Conservation (phyloP, 1,140 invertebrate species). For the Anadara kagoshimensis region DNA sequence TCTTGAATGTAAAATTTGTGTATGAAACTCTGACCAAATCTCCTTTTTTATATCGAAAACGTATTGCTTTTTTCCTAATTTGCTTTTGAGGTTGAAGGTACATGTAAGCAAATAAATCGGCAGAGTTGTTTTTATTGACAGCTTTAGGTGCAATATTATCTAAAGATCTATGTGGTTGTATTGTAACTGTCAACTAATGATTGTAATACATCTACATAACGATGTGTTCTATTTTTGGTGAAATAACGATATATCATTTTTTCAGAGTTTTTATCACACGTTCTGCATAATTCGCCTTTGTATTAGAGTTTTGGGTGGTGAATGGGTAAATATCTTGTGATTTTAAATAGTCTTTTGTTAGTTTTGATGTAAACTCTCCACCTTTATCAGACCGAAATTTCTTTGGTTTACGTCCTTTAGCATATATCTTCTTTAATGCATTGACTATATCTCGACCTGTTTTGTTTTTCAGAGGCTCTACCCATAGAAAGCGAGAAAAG, state of each 20-base stretch:
- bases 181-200: constrained; percentile 23
- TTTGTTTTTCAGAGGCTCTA: constrained; percentile 31
- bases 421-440: constrained; percentile 29
- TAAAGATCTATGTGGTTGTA: constrained; percentile 23
- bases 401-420: constrained; percentile 3
- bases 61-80: neutral
- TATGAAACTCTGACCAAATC: too few relatives aligned
- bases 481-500: constrained; percentile 32
- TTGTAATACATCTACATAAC: constrained; percentile 21
- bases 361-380: constrained; percentile 2
- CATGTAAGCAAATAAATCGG: neutral
- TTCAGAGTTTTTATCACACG: constrained; percentile 28
- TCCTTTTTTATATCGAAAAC: too few relatives aligned
- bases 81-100: too few relatives aligned
- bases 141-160: constrained; percentile 7
- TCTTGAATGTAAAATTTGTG: neutral
- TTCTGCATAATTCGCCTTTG: constrained; percentile 23
- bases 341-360: constrained; percentile 11
- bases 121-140: constrained; percentile 20
- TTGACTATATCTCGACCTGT: constrained; percentile 24
- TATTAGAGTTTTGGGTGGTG: constrained; percentile 21
- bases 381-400: constrained; percentile 29
- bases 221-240: constrained; percentile 24
- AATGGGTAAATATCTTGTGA: constrained; percentile 16
- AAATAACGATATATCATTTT: constrained; percentile 24